Evolutionary conservation across 1,140 invertebrate genomes (phyloP).

Genomic region (Pogonomyrmex barbatus): DNA sequence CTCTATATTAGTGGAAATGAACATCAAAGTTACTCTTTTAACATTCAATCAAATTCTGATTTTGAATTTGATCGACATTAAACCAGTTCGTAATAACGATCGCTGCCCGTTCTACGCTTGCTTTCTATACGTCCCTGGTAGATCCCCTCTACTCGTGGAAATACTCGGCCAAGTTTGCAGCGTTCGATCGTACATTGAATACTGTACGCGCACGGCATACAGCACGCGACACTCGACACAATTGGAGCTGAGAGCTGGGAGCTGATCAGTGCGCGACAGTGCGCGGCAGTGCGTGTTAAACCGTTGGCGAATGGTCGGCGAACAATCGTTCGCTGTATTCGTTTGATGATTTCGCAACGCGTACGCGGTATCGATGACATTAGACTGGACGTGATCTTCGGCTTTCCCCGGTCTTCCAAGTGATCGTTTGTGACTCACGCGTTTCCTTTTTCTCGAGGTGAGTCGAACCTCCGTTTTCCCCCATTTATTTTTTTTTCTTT

Average conservation of each 20-base stretch:
- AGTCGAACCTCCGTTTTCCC: neutral
- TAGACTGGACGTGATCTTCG: neutral
- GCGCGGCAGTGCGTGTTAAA: neutral
- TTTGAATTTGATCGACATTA: neutral
- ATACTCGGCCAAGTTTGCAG: slow-evolving; percentile 22
- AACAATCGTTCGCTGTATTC: neutral
- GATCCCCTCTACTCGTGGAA: neutral
- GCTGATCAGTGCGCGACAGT: neutral
- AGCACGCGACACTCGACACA: neutral
- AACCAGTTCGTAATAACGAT: neutral
- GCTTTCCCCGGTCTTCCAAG: neutral
- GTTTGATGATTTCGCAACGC: neutral
- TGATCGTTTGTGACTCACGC: neutral
- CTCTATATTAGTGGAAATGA: no score
- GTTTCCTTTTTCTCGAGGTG: neutral
- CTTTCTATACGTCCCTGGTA: slow-evolving; percentile 1
- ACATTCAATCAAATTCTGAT: neutral
- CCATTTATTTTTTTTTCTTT: no score
- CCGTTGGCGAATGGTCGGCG: neutral
- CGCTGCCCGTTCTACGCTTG: neutral
- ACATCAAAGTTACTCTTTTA: no score
- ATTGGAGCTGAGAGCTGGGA: no score
- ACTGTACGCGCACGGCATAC: no score
- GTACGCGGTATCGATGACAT: neutral
- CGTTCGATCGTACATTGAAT: neutral